Conservation (phyloP, 2,797 vertebrate genomes). For the Pitangus sulphuratus region DNA sequence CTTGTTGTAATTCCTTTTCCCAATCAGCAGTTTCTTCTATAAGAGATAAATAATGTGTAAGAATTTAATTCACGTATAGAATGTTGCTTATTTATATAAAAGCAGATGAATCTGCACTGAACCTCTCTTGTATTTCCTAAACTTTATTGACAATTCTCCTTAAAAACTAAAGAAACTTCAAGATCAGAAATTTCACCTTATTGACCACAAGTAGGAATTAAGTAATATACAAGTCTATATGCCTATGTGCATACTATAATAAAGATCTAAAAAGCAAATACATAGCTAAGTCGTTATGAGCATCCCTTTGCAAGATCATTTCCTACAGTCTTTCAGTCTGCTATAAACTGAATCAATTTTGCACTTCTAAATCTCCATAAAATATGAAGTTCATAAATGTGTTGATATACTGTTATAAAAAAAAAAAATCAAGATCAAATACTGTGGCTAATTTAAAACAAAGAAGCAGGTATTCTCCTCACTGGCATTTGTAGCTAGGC, state of each 20-base stretch:
- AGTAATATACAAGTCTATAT: background rate
- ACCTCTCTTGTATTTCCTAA: background rate
- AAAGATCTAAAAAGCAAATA: background rate
- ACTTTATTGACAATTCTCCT: background rate
- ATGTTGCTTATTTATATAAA: background rate
- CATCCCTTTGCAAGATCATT: background rate
- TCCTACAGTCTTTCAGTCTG: background rate
- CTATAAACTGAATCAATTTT: background rate
- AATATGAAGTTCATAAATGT: background rate
- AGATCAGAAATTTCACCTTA: background rate
- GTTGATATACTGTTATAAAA: background rate
- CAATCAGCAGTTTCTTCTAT: constrained; percentile 90
- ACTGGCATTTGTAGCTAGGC: background rate
- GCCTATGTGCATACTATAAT: background rate
- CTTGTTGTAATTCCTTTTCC: constrained; percentile 94
- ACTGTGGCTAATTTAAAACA: background rate
- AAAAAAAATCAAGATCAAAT: background rate
- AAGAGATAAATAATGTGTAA: background rate
- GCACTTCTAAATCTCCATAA: background rate
- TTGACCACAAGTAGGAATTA: background rate
- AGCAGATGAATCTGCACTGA: background rate
- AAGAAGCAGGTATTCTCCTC: background rate
- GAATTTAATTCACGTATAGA: background rate
- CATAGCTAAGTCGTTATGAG: background rate
- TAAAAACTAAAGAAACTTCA: background rate